Conservation (phyloP, 2,113 vertebrate genomes). For the Cololabis saira region DNA sequence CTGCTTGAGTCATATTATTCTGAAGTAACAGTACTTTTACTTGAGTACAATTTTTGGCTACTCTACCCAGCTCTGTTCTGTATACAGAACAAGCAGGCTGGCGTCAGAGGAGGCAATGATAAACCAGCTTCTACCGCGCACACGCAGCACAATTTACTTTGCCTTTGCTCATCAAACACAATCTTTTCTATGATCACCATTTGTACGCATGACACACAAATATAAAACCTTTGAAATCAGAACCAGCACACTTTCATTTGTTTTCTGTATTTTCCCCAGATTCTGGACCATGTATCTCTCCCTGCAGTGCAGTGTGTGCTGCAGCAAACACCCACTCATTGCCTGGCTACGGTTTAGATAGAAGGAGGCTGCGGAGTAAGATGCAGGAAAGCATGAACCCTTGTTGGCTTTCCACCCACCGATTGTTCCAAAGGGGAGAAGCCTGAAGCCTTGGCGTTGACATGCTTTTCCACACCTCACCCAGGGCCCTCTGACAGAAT, state of each 20-base stretch:
- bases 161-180: no score
- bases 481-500: neutral
- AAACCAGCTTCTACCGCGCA: no score
- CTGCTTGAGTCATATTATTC: no score
- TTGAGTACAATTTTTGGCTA: no score
- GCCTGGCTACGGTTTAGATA: constrained; percentile 15
- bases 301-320: constrained; percentile 30
- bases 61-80: no score
- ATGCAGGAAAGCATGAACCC: constrained; percentile 25
- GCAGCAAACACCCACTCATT: constrained; percentile 37
- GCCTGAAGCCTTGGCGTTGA: neutral
- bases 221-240: neutral
- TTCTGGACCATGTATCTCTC: neutral
- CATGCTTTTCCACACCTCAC: neutral
- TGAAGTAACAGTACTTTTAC: no score
- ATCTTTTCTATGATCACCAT: neutral
- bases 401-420: constrained; percentile 35
- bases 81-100: constrained; percentile 1
- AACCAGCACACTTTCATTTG: neutral
- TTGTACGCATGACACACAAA: neutral
- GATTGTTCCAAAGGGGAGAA: constrained; percentile 7
- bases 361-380: constrained; percentile 18
- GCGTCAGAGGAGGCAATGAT: neutral
- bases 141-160: no score
- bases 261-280: neutral